Evolutionary conservation across 37 sponge, comb jelly and placozoan genomes (phyloP), one percentile per base, ranked within the genome.

Genomic region (Bolinopsis microptera): DNA sequence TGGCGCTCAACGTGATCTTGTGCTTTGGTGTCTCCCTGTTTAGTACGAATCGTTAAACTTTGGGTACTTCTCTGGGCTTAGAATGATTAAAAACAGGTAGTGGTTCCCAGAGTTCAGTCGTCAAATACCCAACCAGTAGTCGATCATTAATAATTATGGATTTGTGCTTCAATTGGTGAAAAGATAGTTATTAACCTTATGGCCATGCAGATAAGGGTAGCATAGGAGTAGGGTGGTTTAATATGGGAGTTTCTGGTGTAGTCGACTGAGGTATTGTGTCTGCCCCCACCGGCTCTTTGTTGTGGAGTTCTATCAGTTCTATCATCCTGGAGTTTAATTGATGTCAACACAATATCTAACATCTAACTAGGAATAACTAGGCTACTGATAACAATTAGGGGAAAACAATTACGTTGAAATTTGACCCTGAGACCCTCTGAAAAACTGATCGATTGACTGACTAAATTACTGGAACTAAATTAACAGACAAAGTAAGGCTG

Each of bases 201-300:
- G 35, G 97, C 97, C 68, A 96, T 94, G 88, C 94, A 97, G 82
- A 97, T 95, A 0, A 97, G 95, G 9, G 97, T 96, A 13, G 96
- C 94, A 69, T 97, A 95, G 36, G 95, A 94, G 94, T 95, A 97
- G 13, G 95, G 95, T 23, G 97, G 97, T 70, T 97, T 97, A 24
- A 92, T 40, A 26, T 86, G 70, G n/a, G 93, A 32, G 69, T 94
- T 92, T 18, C 39, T 70, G 39, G 41, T 92, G 93, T 94, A 94
- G 38, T 94, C 94, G 27, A 94, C 90, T 36, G 61, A n/a, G 0
- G 90, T 36, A 9, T 27, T 33, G 40, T 38, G 90, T 40, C 90
- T 1, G 75, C 26, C 26, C 26, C 5, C 16, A n/a, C 38, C 48
- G 0, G 38, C 90, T 28, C 80, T 27, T 36, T 77, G 80, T 32